Evolutionary conservation across 2,113 vertebrate species (phyloP).

Genomic region (Hirundichthys speculiger): DNA sequence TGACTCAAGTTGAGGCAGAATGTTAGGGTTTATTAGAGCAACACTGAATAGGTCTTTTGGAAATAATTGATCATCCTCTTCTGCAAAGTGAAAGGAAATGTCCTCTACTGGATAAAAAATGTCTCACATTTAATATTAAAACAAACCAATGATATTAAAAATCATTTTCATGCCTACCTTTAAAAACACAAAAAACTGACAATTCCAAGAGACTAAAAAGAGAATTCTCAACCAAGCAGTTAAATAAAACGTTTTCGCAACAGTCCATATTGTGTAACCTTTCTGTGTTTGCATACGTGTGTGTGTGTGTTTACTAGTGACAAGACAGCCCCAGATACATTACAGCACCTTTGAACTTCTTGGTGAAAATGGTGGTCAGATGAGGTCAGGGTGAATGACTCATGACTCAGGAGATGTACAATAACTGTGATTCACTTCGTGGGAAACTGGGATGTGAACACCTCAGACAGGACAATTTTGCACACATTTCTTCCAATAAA

Average conservation of each 20-base stretch:
- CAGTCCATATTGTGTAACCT: too few species aligned
- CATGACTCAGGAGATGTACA: slow-evolving; percentile 42
- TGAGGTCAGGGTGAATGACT: slow-evolving; percentile 56
- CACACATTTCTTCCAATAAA: slow-evolving; percentile 70
- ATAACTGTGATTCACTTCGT: slow-evolving; percentile 66
- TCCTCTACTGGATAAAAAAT: too few species aligned
- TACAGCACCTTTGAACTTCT: slow-evolving; percentile 57
- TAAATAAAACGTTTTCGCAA: too few species aligned
- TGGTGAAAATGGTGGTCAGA: slow-evolving; percentile 47
- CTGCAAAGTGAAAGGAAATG: not conserved
- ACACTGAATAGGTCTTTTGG: not conserved
- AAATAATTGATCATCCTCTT: not conserved
- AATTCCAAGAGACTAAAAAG: too few species aligned
- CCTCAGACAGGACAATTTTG: slow-evolving; percentile 69
- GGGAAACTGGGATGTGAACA: slow-evolving; percentile 70
- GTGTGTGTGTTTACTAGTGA: slow-evolving; percentile 14
- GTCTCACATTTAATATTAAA: too few species aligned
- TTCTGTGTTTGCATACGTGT: not conserved
- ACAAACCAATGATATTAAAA: too few species aligned
- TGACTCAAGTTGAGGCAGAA: not conserved
- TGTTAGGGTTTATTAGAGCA: not conserved
- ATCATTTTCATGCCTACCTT: too few species aligned
- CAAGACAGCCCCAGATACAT: slow-evolving; percentile 34
- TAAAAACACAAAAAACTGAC: too few species aligned
- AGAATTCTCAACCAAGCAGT: too few species aligned